These are phyloP conservation scores for Hetaerina titia DNA, from an alignment of 2,888 invertebrate species.

Conservation along the genomic window DNA sequence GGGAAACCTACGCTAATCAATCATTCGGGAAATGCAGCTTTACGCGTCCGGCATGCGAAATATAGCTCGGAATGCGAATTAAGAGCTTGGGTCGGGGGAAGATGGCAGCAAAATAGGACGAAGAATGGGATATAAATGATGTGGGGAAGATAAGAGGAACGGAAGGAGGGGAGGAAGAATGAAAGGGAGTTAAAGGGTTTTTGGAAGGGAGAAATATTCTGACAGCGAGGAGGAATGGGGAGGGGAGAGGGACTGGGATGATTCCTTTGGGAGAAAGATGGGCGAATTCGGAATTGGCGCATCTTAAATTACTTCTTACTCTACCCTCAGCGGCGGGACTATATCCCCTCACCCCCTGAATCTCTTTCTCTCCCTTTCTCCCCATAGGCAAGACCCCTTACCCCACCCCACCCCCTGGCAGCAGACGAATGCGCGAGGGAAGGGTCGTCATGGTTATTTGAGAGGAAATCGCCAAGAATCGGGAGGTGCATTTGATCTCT, in stretches of 20 bases:
- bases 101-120: background rate
- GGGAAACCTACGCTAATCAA: constrained; percentile 23
- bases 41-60: constrained; percentile 14
- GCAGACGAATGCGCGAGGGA: background rate
- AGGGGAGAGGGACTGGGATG: background rate
- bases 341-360: background rate
- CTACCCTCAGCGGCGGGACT: background rate
- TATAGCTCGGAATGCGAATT: constrained; percentile 28
- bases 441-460: constrained; percentile 20
- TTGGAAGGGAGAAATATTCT: background rate
- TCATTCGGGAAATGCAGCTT: constrained; percentile 5
- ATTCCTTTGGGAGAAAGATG: background rate
- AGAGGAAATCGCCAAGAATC: constrained; percentile 13
- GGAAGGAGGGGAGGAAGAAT: background rate
- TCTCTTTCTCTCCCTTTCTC: background rate
- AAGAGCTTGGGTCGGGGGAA: background rate
- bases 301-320: background rate
- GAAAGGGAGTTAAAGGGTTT: background rate
- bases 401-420: background rate
- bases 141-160: background rate
- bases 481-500: background rate
- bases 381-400: too few relatives aligned
- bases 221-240: background rate
- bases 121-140: background rate
- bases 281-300: background rate